A percentile compares a stretch with the other conserved stretches of the same genome.
These are phyloP conservation scores for Zoanthus sansibaricus DNA, from an alignment of 92 coral and sea anemone species.

Conservation along the genomic window DNA sequence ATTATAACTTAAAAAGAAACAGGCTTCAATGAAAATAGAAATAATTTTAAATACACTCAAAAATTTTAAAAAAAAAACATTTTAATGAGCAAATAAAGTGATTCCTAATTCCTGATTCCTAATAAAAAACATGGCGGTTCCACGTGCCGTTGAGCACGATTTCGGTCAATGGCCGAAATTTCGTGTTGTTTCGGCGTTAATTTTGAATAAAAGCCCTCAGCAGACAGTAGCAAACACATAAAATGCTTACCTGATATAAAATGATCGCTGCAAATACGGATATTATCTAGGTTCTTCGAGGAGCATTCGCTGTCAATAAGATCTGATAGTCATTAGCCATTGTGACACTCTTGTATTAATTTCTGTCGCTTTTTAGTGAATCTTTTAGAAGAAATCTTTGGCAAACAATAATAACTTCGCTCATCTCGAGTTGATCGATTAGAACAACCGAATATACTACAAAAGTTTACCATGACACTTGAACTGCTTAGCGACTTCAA, in stretches of 20 bases:
- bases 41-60: too few relatives aligned
- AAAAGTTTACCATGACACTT: conserved; percentile 3
- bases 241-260: conserved; percentile 56
- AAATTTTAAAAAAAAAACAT: too few relatives aligned
- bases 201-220: neutral
- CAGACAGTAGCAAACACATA: neutral
- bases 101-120: too few relatives aligned
- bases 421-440: neutral
- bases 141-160: conserved; percentile 4
- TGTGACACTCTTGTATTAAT: neutral
- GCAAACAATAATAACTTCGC: conserved; percentile 7
- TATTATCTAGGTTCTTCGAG: conserved; percentile 2
- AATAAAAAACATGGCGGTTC: neutral
- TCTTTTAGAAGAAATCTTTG: neutral
- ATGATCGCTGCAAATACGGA: conserved; percentile 65
- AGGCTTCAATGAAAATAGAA: too few relatives aligned
- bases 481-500: conserved; percentile 13
- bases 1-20: too few relatives aligned
- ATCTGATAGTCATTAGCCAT: conserved; percentile 5
- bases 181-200: conserved; percentile 20
- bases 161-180: neutral
- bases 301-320: conserved; percentile 18
- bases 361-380: neutral
- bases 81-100: too few relatives aligned
- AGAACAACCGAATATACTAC: conserved; percentile 11